Evolutionary conservation across 1,140 invertebrate species (phyloP), one percentile per base, ranked within the genome.

Genomic region (Melitaea cinxia): DNA sequence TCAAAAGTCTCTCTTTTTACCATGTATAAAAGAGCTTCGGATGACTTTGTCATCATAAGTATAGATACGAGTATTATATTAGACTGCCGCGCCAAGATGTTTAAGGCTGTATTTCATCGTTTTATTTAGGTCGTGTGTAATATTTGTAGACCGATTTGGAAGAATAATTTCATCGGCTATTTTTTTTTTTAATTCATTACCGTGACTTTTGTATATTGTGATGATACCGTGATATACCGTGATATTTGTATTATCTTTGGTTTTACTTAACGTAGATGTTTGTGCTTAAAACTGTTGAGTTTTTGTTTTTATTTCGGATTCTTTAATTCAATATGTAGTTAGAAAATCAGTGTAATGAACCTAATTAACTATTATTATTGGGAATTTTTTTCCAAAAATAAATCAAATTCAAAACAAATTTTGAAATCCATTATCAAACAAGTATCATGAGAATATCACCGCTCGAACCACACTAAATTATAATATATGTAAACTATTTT

Each of bases 1-100:
- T 42, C 37, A 42, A 42, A 42, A 42, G 37, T 42, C 37, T 42
- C 37, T 42, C 37, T 42, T 42, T 42, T 17, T 42, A 42, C 37
- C 37, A 42, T 42, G 37, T 42, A 15, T 17, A 42, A 42, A 17
- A 17, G 37, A 42, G 37, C 37, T 42, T 42, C 7, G 37, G 37
- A 39, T 39, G 37, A 15, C 37, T 42, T 42, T 17, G 15, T 42
- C 17, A 7, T 15, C n/a, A n/a, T n/a, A n/a, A n/a, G n/a, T n/a
- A n/a, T n/a, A n/a, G n/a, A n/a, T n/a, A n/a, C n/a, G n/a, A n/a
- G n/a, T n/a, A n/a, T 33, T 10, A 42, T 17, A 42, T 42, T 42
- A 7, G 1, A n/a, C 15, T 19, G 6, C 5, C 15, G 15, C 9
- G 14, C 14, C 37, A 7, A 17, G 15, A 42, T 42, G 3, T 37